phyloP scores from a whole-genome alignment of 2,888 invertebrate species.

The Coremacera marginata region DNA sequence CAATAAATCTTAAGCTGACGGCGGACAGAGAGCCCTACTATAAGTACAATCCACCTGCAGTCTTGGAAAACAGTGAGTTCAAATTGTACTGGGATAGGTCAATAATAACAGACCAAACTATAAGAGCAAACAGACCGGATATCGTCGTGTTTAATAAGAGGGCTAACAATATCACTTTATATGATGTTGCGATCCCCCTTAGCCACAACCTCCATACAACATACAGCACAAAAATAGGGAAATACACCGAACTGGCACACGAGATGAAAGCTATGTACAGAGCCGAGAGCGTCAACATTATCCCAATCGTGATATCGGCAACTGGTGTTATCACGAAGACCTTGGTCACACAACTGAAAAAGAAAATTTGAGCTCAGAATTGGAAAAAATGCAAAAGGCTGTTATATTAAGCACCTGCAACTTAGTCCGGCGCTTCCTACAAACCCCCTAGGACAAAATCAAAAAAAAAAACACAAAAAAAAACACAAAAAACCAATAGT shows the following conservation, averaged over 20 bases:
- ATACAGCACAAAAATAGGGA: not conserved
- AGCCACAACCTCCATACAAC: not conserved
- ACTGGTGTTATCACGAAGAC: too few species aligned
- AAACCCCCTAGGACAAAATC: too few species aligned
- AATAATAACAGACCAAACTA: not conserved
- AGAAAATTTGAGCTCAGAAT: too few species aligned
- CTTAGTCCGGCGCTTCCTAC: too few species aligned
- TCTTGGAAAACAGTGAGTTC: not conserved
- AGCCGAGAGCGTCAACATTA: not conserved
- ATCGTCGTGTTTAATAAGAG: not conserved
- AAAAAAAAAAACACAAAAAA: too few species aligned
- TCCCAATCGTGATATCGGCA: not conserved
- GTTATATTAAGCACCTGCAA: too few species aligned
- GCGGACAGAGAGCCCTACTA: not conserved
- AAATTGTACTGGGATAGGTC: not conserved
- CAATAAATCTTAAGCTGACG: too few species aligned
- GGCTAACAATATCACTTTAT: not conserved
- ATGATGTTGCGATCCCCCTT: not conserved
- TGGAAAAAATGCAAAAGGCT: too few species aligned
- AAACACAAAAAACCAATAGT: too few species aligned
- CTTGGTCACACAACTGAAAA: too few species aligned
- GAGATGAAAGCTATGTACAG: constrained; percentile 18
- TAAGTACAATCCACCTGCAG: not conserved
- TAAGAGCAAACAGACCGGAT: not conserved
- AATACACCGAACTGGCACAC: constrained; percentile 17